Percentiles rank a stretch among this genome's conserved stretches.
phyloP scores from a whole-genome alignment of 2,888 invertebrate species.

The Cartodere bifasciata region DNA sequence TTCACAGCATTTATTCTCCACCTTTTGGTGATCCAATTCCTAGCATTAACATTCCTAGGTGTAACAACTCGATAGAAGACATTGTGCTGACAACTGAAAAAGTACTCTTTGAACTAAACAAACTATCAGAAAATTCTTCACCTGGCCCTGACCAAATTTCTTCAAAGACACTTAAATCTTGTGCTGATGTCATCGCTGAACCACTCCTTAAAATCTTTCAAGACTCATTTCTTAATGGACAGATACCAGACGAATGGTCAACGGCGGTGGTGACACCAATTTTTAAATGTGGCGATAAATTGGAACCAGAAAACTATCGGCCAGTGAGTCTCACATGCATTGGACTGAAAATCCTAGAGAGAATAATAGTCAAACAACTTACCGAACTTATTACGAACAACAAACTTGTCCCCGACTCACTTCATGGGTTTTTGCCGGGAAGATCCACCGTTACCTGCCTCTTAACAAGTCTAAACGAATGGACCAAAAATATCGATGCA shows the following conservation, averaged over 20 bases:
- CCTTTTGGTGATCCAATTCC: no score
- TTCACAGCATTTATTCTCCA: no score
- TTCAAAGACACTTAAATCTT: no score
- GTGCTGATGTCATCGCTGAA: no score
- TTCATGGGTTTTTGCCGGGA: slow-evolving; percentile 3
- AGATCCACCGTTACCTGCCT: neutral
- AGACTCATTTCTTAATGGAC: no score
- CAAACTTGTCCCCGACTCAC: slow-evolving; percentile 1
- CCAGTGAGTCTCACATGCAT: slow-evolving; percentile 1
- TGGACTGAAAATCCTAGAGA: slow-evolving; percentile 4
- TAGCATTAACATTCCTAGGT: no score
- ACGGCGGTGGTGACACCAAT: slow-evolving; percentile 3
- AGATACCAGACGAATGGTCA: slow-evolving; percentile 3
- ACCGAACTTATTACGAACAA: slow-evolving; percentile 2
- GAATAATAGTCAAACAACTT: slow-evolving; percentile 2
- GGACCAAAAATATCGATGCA: slow-evolving; percentile 2
- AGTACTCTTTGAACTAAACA: no score
- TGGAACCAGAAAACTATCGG: slow-evolving; percentile 4
- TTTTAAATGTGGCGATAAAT: slow-evolving; percentile 3
- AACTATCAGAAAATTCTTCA: no score
- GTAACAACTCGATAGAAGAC: no score
- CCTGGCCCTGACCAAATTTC: no score
- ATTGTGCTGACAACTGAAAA: no score
- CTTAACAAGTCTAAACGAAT: slow-evolving; percentile 1
- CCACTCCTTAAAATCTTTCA: no score